Evolutionary conservation across 1,140 invertebrate species (phyloP).

Genomic region (Heliconius himera): DNA sequence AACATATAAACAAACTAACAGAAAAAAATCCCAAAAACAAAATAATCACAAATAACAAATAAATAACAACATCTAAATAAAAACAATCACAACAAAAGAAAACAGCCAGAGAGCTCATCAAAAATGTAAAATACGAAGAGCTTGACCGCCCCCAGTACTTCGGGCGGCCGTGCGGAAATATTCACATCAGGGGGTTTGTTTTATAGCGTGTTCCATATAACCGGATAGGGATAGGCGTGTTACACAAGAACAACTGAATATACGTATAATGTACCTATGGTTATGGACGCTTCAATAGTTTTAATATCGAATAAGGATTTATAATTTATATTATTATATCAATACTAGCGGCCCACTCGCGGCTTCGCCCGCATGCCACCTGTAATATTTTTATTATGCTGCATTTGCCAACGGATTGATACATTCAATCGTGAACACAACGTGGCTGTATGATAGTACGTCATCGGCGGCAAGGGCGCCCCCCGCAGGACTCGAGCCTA

Average conservation of each 20-base stretch:
- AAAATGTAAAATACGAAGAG: not conserved
- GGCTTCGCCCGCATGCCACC: no score
- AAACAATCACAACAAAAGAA: not conserved
- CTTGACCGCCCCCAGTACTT: constrained; percentile 2
- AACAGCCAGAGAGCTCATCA: constrained; percentile 1
- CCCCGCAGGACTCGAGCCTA: no score
- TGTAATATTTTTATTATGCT: no score
- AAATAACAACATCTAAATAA: not conserved
- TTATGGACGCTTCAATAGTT: not conserved
- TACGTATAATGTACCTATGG: not conserved
- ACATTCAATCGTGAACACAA: no score
- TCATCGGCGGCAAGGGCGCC: no score
- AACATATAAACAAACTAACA: no score
- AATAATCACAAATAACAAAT: constrained; percentile 3
- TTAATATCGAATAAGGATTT: not conserved
- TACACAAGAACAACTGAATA: not conserved
- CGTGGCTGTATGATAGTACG: no score
- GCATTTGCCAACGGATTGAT: no score
- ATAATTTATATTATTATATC: no score
- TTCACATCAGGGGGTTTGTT: not conserved
- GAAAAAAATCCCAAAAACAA: not conserved
- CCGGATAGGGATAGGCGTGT: not conserved
- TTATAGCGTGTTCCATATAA: not conserved
- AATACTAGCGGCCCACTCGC: no score
- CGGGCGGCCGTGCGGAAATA: not conserved